Conservation (phyloP, 2,113 vertebrate species). For the Formicarius rufipectus region DNA sequence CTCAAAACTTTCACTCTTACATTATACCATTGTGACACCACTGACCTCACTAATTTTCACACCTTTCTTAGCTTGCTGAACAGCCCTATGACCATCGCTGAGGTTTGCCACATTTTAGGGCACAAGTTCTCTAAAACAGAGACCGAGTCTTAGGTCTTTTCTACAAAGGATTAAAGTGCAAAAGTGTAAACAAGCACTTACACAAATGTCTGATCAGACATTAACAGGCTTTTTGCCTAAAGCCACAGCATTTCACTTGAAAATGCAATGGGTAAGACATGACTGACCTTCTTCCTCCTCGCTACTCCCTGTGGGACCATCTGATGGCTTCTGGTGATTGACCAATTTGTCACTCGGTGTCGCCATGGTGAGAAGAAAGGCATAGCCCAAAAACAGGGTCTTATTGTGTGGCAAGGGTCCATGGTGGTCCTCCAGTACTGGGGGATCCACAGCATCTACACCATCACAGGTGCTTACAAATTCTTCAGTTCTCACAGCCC, state of each 20-base stretch:
- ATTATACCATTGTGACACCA: background rate
- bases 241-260: background rate
- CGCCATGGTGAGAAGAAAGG: conserved; percentile 92
- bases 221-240: background rate
- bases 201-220: background rate
- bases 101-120: background rate
- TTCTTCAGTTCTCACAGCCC: conserved; percentile 62
- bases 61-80: background rate
- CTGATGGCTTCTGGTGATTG: conserved; percentile 70
- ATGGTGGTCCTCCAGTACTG: conserved; percentile 72
- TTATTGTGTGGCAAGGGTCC: conserved; percentile 88
- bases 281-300: conserved; percentile 90
- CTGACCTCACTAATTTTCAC: background rate
- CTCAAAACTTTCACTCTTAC: background rate
- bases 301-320: conserved; percentile 67
- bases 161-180: background rate
- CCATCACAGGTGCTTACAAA: conserved; percentile 79
- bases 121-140: background rate
- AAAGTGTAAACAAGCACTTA: background rate
- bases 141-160: background rate
- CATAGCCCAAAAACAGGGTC: conserved; percentile 93
- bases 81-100: background rate
- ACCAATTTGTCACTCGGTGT: conserved; percentile 82
- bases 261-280: background rate
- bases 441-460: conserved; percentile 68